These are phyloP conservation scores for Monochamus alternatus DNA, from an alignment of 2,888 invertebrate genomes.

Conservation along the genomic window DNA sequence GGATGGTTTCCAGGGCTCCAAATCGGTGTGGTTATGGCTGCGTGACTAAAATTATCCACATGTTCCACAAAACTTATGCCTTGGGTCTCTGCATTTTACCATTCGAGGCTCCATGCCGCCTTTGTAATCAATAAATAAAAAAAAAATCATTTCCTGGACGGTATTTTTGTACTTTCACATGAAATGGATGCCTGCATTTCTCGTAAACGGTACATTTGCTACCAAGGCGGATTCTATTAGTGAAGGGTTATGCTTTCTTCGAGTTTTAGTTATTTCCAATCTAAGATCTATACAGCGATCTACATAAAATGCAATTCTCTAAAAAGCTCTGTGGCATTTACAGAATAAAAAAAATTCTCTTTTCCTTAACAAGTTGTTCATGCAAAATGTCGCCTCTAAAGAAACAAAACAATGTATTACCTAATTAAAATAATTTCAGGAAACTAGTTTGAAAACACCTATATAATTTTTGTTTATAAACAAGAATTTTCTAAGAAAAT, in stretches of 20 bases:
- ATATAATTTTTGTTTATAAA: too few species aligned
- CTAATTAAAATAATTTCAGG: too few species aligned
- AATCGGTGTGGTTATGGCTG: conserved; percentile 14
- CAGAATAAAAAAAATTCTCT: too few species aligned
- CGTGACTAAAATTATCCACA: conserved; percentile 31
- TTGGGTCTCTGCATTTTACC: conserved; percentile 17
- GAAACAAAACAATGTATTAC: too few species aligned
- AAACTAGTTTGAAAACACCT: too few species aligned
- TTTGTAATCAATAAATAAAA: conserved; percentile 22
- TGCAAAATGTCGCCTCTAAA: too few species aligned
- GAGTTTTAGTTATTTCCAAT: too few species aligned
- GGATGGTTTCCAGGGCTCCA: conserved; percentile 4
- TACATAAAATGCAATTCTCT: too few species aligned
- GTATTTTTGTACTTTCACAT: conserved; percentile 22
- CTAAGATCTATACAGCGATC: too few species aligned
- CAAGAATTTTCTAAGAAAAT: too few species aligned
- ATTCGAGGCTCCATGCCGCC: conserved; percentile 17
- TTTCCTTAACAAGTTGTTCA: too few species aligned
- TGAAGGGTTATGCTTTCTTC: conserved; percentile 9
- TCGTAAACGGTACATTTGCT: conserved; percentile 6
- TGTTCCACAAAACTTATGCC: conserved; percentile 14
- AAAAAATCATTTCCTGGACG: conserved; percentile 23
- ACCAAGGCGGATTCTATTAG: conserved; percentile 14
- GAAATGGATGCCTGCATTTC: conserved; percentile 10
- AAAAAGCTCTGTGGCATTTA: too few species aligned